Evolutionary conservation across 2,797 vertebrate genomes (phyloP).

Genomic region (Clarias laeviceps): DNA sequence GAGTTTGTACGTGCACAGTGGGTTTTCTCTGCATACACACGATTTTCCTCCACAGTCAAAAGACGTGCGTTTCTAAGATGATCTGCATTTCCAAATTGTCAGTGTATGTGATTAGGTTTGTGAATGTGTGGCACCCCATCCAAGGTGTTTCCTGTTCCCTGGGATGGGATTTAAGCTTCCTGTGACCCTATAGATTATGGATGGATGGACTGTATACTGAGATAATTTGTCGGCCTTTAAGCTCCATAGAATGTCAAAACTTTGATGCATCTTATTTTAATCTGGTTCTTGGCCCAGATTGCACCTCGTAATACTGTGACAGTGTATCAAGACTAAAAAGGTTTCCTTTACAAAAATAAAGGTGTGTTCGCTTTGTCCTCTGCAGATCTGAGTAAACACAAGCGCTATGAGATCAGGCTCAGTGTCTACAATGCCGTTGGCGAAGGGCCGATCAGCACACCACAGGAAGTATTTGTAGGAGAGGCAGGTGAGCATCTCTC

Average conservation of each 20-base stretch:
- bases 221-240: background rate
- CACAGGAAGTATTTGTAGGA: conserved; percentile 94
- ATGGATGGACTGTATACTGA: background rate
- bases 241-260: background rate
- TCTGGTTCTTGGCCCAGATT: background rate
- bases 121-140: no score
- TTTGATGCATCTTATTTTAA: background rate
- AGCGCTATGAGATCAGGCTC: conserved; percentile 93
- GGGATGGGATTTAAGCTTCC: no score
- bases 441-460: conserved; percentile 87
- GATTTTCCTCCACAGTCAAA: no score
- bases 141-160: no score
- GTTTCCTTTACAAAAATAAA: conserved; percentile 5
- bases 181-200: no score
- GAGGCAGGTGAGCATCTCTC: conserved; percentile 83
- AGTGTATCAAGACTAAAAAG: background rate
- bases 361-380: conserved; percentile 39
- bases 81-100: no score
- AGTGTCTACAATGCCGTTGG: conserved; percentile 93
- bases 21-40: no score
- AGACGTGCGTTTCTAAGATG: no score
- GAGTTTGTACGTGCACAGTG: no score
- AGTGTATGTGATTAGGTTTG: no score
- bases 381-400: conserved; percentile 87
- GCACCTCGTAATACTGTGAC: background rate